Conservation (phyloP, 1,140 invertebrate genomes). For the Drosophila willistoni region DNA sequence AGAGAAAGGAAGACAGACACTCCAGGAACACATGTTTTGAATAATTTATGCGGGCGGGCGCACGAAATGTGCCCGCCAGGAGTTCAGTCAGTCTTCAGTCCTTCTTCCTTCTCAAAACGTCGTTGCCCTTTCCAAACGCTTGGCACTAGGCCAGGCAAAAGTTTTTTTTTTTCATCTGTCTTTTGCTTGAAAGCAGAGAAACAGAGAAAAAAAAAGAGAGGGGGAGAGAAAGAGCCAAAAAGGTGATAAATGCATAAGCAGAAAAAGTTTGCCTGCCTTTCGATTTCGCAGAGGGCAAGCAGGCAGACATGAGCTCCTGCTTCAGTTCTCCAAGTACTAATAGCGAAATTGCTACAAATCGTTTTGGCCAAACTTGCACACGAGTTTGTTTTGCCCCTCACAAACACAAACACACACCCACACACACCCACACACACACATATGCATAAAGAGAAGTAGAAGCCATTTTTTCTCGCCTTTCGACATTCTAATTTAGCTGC, state of each 20-base stretch:
- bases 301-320: neutral
- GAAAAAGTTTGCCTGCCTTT: conserved; percentile 67
- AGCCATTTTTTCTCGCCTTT: conserved; percentile 63
- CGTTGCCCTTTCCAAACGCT: conserved; percentile 11
- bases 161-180: conserved; percentile 45
- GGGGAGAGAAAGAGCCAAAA: conserved; percentile 35
- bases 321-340: conserved; percentile 48
- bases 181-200: conserved; percentile 1
- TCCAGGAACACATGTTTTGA: conserved; percentile 76
- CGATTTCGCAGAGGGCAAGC: conserved; percentile 31
- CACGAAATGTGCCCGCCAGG: conserved; percentile 74
- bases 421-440: conserved; percentile 27
- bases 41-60: conserved; percentile 79
- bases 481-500: conserved; percentile 75
- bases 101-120: conserved; percentile 2
- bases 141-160: conserved; percentile 75
- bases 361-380: conserved; percentile 77
- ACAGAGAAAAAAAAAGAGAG: neutral
- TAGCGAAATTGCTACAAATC: conserved; percentile 82
- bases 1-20: conserved; percentile 51
- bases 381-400: conserved; percentile 63
- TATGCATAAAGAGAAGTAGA: conserved; percentile 12
- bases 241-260: conserved; percentile 81
- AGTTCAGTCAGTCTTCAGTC: conserved; percentile 44
- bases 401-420: conserved; percentile 7